Evolutionary conservation across 2,888 invertebrate species (phyloP).

Genomic region (Tenthredo mesomela): DNA sequence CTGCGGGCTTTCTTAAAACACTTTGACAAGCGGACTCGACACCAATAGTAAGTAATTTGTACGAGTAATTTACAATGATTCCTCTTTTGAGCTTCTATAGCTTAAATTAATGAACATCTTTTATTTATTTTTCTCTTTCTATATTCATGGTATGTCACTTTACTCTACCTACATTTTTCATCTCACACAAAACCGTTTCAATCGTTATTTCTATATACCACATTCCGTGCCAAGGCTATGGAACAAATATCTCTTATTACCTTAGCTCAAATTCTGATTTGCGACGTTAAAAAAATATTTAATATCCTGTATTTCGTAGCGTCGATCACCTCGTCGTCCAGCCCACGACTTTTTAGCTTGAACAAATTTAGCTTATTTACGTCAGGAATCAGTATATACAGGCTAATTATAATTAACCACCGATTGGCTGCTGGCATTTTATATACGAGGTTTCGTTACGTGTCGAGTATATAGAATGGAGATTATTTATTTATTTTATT

Average conservation of each 20-base stretch:
- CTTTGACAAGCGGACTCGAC: slow-evolving; percentile 71
- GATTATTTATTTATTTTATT: not conserved
- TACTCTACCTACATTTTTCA: slow-evolving; percentile 38
- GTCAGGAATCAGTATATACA: slow-evolving; percentile 25
- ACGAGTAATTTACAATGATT: slow-evolving; percentile 67
- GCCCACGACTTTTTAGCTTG: slow-evolving; percentile 32
- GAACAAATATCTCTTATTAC: slow-evolving; percentile 27
- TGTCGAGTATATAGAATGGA: not conserved
- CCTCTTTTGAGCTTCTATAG: slow-evolving; percentile 67
- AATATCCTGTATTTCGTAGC: slow-evolving; percentile 30
- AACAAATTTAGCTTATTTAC: slow-evolving; percentile 40
- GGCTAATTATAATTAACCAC: slow-evolving; percentile 39
- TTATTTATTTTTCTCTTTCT: slow-evolving; percentile 43
- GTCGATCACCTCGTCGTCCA: slow-evolving; percentile 10
- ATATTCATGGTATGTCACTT: slow-evolving; percentile 43
- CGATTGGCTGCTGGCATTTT: slow-evolving; percentile 43
- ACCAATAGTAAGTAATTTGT: slow-evolving; percentile 69
- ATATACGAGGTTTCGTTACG: slow-evolving; percentile 37
- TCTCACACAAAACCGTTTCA: slow-evolving; percentile 46
- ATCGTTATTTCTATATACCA: slow-evolving; percentile 15
- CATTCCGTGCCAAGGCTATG: slow-evolving; percentile 30
- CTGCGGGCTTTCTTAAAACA: slow-evolving; percentile 66
- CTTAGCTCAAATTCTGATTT: slow-evolving; percentile 7
- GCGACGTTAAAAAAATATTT: slow-evolving; percentile 35
- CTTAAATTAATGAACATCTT: slow-evolving; percentile 69